Evolutionary conservation across 2,888 invertebrate species (phyloP).

Genomic region (Drosophila neutralis): DNA sequence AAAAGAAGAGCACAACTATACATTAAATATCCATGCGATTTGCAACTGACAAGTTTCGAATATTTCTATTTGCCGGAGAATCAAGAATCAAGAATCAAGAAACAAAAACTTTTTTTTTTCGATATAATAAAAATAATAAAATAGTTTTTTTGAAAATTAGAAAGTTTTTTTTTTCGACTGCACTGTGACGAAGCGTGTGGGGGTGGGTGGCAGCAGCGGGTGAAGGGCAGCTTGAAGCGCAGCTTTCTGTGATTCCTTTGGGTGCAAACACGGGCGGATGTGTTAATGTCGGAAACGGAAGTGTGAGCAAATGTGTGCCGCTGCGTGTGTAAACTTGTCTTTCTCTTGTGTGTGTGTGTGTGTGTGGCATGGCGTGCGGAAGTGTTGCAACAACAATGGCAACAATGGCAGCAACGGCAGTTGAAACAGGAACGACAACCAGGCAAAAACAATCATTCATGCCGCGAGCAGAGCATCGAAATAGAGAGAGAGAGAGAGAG

Average conservation of each 20-base stretch:
- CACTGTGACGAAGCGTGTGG: background rate
- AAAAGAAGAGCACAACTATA: background rate
- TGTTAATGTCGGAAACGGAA: conserved; percentile 76
- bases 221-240: conserved; percentile 9
- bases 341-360: conserved; percentile 19
- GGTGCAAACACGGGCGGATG: conserved; percentile 71
- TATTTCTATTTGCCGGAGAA: background rate
- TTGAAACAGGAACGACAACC: conserved; percentile 26
- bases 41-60: background rate
- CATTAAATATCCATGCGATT: background rate
- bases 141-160: too few relatives aligned
- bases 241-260: conserved; percentile 51
- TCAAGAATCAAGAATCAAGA: too few relatives aligned
- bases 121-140: too few relatives aligned
- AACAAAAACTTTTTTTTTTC: too few relatives aligned
- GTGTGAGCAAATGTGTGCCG: conserved; percentile 38
- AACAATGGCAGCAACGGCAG: conserved; percentile 23
- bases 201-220: background rate
- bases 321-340: background rate
- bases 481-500: background rate
- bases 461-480: conserved; percentile 17
- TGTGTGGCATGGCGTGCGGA: conserved; percentile 31
- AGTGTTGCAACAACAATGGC: conserved; percentile 53
- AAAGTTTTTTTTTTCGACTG: background rate
- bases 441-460: conserved; percentile 53